A percentile compares a stretch with the other conserved stretches of the same genome.
phyloP scores from a whole-genome alignment of 2,113 vertebrate genomes.

The Atherinomorus stipes region DNA sequence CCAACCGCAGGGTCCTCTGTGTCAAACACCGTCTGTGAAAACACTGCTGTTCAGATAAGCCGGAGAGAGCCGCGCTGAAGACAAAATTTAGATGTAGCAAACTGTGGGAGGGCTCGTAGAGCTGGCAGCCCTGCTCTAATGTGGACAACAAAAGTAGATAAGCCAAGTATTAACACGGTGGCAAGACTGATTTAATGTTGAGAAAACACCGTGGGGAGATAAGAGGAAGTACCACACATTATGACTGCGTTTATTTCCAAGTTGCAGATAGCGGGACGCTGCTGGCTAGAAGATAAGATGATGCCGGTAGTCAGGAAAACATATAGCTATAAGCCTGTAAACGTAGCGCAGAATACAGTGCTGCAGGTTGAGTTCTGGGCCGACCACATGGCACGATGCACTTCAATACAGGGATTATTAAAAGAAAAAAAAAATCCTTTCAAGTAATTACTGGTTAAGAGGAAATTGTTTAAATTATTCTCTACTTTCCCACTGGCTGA shows the following conservation, averaged over 20 bases:
- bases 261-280: slow-evolving; percentile 70
- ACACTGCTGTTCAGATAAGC: slow-evolving; percentile 71
- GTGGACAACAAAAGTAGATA: slow-evolving; percentile 52
- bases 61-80: slow-evolving; percentile 22
- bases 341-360: slow-evolving; percentile 13
- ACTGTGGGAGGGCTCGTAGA: slow-evolving; percentile 18
- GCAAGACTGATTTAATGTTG: slow-evolving; percentile 56
- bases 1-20: slow-evolving; percentile 40
- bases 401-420: slow-evolving; percentile 31
- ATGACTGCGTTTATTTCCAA: slow-evolving; percentile 58
- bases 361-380: slow-evolving; percentile 40
- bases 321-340: slow-evolving; percentile 20
- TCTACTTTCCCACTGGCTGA: background rate
- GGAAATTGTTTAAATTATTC: too few relatives aligned
- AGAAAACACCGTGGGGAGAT: slow-evolving; percentile 60
- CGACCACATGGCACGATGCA: slow-evolving; percentile 25
- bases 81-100: slow-evolving; percentile 20
- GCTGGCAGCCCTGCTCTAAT: slow-evolving; percentile 27
- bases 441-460: background rate
- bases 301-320: slow-evolving; percentile 49
- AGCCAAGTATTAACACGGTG: slow-evolving; percentile 54
- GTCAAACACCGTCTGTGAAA: slow-evolving; percentile 76
- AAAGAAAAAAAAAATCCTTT: background rate
- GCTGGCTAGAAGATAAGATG: slow-evolving; percentile 63
- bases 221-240: slow-evolving; percentile 63